Percentiles rank a stretch among this genome's conserved stretches.
Evolutionary conservation across 2,113 vertebrate genomes (phyloP).

Genomic region (Peromyscus californicus): DNA sequence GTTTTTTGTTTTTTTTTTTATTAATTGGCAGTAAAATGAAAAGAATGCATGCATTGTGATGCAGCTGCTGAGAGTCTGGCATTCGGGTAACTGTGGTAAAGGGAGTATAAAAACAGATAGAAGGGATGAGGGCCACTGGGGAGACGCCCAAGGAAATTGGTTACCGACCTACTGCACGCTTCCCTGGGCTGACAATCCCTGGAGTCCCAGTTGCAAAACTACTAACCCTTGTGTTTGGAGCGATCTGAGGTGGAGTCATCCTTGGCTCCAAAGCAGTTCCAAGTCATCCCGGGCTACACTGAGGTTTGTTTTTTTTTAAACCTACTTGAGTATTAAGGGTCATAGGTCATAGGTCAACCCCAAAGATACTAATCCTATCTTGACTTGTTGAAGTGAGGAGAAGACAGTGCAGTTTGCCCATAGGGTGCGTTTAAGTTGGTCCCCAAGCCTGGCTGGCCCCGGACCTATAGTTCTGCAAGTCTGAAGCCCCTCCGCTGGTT

Average conservation of each 20-base stretch:
- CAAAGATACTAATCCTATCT: background rate
- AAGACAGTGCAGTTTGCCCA: background rate
- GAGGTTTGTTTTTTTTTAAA: too few species aligned
- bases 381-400: background rate
- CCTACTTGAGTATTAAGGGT: background rate
- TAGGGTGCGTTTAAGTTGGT: too few species aligned
- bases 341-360: accelerated
- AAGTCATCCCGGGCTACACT: background rate
- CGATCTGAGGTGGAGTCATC: background rate
- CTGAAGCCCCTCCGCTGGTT: background rate
- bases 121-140: accelerated
- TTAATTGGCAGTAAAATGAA: background rate
- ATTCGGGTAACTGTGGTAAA: accelerated
- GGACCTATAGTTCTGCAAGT: background rate
- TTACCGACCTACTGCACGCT: accelerated
- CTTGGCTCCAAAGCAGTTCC: background rate
- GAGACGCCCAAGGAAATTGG: accelerated
- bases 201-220: too few species aligned
- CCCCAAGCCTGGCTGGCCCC: background rate
- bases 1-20: background rate
- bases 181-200: background rate
- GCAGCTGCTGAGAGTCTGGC: accelerated
- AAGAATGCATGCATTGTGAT: accelerated
- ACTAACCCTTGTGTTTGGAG: background rate
- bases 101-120: too few species aligned